Conservation (phyloP, 2,113 vertebrate genomes). For the Macrotis lagotis region DNA sequence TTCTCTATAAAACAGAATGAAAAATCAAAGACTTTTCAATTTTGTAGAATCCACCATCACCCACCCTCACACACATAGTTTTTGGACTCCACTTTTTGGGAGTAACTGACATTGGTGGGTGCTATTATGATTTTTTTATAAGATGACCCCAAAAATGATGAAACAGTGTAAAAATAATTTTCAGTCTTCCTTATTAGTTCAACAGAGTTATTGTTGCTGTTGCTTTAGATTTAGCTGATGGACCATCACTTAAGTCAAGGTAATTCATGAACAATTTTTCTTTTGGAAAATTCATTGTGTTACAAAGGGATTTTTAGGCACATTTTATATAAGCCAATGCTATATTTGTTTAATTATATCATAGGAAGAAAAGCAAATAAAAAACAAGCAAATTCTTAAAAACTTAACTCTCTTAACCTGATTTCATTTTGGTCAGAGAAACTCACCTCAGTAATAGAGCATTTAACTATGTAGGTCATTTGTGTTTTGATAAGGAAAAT, state of each 20-base stretch:
- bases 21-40: not conserved
- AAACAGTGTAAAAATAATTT: not conserved
- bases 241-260: not conserved
- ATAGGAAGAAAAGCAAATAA: not conserved
- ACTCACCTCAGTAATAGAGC: not conserved
- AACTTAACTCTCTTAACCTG: constrained; percentile 45
- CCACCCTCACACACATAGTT: not conserved
- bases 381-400: constrained; percentile 20
- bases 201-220: not conserved
- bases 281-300: not conserved
- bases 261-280: not conserved
- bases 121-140: not conserved
- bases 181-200: not conserved
- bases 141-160: not conserved
- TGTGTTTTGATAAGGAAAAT: constrained; percentile 55
- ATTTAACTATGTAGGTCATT: constrained; percentile 50
- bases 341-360: constrained; percentile 1
- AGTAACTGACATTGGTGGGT: not conserved
- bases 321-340: not conserved
- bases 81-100: not conserved
- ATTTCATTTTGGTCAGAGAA: not conserved
- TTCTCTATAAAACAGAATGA: not conserved
- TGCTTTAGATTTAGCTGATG: not conserved
- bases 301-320: not conserved
- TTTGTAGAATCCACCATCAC: not conserved